Evolutionary conservation across 2,888 invertebrate genomes (phyloP), one percentile per base, ranked within the genome.

Genomic region (Eurois occulta): DNA sequence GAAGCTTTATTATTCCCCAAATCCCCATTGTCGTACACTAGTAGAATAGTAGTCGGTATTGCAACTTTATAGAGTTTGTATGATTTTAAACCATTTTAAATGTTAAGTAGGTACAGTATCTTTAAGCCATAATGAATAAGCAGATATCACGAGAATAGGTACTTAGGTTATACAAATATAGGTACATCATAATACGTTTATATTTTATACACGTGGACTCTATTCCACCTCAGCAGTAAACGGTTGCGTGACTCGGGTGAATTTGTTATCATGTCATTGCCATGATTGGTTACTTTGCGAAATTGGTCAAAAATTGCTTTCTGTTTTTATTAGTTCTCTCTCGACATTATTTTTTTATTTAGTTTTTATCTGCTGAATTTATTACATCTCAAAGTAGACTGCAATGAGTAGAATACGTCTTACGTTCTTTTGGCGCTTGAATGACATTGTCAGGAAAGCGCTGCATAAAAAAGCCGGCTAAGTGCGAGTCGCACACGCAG

Each of bases 231-330:
- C n/a, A n/a, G 21, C 24, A 41, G 18, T 41, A 75, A 46, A 38
- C 5, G 46, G 11, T 60, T n/a, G 32, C 32, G 68, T 69, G 58
- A 69, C 32, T 32, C 32, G 32, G 35, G 16, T 38, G n/a, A 48
- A 58, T 68, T 78, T 68, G 24, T 46, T 55, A 24, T 28, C 11
- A 35, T 64, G 35, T 28, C 35, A 55, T 52, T 38, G 43, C 75
- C 7, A 38, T 43, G 13, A 58, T 46, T 38, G 43, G 35, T 78
- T 32, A 68, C n/a, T 18, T 55, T n/a, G 46, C 10, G 32, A 64
- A 67, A 48, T 77, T 46, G 41, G 21, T 46, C 0, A 1, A 1
- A 1, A 32, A 58, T 38, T 48, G n/a, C 8, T 21, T 7, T 78
- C 13, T 11, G 11, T 67, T 77, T 64, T 38, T 2, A 38, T 38